These are phyloP conservation scores for Galeruca laticollis DNA, from an alignment of 2,888 invertebrate species.

Conservation along the genomic window DNA sequence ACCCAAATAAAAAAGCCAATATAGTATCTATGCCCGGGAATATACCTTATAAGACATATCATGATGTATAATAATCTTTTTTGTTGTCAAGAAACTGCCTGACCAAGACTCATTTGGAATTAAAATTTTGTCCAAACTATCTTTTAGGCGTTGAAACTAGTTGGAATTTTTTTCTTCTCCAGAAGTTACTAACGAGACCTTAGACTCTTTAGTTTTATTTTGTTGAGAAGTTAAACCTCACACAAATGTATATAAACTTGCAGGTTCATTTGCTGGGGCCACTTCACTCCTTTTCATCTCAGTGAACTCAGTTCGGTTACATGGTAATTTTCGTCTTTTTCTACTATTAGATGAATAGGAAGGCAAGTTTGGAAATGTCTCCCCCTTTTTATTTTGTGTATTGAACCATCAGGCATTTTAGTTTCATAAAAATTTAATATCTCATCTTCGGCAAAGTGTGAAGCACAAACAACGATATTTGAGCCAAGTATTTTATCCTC, in stretches of 20 bases:
- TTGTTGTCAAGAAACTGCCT: constrained; percentile 1
- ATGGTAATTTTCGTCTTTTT: background rate
- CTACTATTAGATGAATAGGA: background rate
- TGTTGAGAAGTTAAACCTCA: background rate
- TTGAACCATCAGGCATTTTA: too few species aligned
- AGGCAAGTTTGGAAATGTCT: background rate
- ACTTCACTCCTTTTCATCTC: background rate
- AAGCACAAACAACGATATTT: too few species aligned
- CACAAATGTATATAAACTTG: background rate
- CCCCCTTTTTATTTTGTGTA: too few species aligned
- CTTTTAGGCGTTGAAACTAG: too few species aligned
- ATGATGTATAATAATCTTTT: too few species aligned
- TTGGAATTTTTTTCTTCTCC: background rate
- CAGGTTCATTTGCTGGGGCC: background rate
- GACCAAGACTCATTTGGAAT: background rate
- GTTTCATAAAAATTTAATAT: too few species aligned
- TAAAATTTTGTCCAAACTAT: constrained; percentile 4
- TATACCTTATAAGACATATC: constrained; percentile 4
- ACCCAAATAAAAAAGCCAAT: constrained; percentile 2
- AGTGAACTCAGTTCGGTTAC: background rate
- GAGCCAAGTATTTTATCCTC: too few species aligned
- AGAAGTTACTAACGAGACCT: background rate
- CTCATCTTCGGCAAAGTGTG: too few species aligned
- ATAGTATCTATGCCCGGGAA: too few species aligned
- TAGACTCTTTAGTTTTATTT: background rate